phyloP scores from a whole-genome alignment of 2,888 invertebrate species.

The Troglohyphantes excavatus region DNA sequence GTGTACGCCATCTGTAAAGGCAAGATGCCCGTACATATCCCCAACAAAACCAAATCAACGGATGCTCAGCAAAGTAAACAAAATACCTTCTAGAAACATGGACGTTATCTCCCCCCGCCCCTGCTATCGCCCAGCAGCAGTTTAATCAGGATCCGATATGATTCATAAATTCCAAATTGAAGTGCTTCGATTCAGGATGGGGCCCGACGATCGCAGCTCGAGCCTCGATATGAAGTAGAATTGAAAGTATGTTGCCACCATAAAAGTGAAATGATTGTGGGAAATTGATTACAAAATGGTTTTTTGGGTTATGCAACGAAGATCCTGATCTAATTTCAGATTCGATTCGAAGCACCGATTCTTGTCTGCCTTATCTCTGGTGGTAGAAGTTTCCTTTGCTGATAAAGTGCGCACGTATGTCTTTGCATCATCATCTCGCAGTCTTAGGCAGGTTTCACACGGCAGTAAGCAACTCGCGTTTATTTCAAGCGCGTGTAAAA shows the following conservation, averaged over 20 bases:
- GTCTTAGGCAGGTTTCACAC: too few relatives aligned
- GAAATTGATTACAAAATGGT: background rate
- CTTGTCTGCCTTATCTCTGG: background rate
- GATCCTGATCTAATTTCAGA: background rate
- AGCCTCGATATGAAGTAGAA: background rate
- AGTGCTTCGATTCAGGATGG: background rate
- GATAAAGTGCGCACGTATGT: too few relatives aligned
- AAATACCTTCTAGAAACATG: constrained; percentile 1
- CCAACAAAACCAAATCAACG: constrained; percentile 6
- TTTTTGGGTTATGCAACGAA: background rate
- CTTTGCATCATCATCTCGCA: too few relatives aligned
- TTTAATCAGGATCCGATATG: constrained; percentile 17
- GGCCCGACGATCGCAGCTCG: background rate
- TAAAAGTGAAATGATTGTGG: background rate
- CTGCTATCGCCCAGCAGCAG: too few relatives aligned
- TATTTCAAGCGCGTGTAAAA: too few relatives aligned
- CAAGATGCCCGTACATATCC: too few relatives aligned
- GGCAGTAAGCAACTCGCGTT: too few relatives aligned
- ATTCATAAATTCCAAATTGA: constrained; percentile 1
- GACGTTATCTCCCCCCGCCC: background rate
- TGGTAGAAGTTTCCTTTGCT: too few relatives aligned
- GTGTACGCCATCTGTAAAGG: too few relatives aligned
- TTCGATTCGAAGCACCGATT: background rate
- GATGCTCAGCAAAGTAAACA: constrained; percentile 15
- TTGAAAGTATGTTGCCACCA: background rate